These are phyloP conservation scores for Bombus sylvicola DNA, from an alignment of 1,140 invertebrate genomes.

Conservation along the genomic window DNA sequence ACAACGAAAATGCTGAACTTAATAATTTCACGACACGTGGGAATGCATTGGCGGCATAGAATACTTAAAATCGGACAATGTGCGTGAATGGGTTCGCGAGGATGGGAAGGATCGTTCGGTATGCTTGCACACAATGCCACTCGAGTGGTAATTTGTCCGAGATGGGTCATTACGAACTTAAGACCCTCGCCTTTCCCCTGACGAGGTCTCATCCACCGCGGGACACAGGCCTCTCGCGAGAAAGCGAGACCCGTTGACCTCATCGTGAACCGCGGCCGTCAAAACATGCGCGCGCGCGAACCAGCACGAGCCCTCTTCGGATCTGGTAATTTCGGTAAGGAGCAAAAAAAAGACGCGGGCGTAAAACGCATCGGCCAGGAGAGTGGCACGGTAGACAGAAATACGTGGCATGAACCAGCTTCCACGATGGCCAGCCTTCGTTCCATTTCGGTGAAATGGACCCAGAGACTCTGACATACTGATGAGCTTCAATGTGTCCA, in stretches of 20 bases:
- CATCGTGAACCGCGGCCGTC: slow-evolving; percentile 71
- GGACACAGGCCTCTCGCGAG: slow-evolving; percentile 59
- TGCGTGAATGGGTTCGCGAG: slow-evolving; percentile 23
- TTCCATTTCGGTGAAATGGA: slow-evolving; percentile 35
- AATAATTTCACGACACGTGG: slow-evolving; percentile 20
- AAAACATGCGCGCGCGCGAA: slow-evolving; percentile 49
- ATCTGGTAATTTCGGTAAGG: slow-evolving; percentile 65
- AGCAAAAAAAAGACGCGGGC: slow-evolving; percentile 48
- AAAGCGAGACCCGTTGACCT: slow-evolving; percentile 70
- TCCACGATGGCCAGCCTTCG: slow-evolving; percentile 21
- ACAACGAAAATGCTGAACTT: not conserved
- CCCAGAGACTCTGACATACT: not conserved
- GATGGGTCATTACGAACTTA: slow-evolving; percentile 51
- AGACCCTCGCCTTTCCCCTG: slow-evolving; percentile 34
- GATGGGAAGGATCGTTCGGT: slow-evolving; percentile 50
- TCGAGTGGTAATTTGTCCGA: slow-evolving; percentile 68
- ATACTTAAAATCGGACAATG: slow-evolving; percentile 7
- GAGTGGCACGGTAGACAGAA: slow-evolving; percentile 55
- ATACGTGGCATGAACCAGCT: slow-evolving; percentile 44
- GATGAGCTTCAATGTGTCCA: not conserved
- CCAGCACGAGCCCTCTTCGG: slow-evolving; percentile 25
- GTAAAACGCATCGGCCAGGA: slow-evolving; percentile 59
- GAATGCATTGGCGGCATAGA: slow-evolving; percentile 4
- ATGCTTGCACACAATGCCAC: slow-evolving; percentile 68
- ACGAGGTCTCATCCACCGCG: slow-evolving; percentile 36